A percentile compares a stretch with the other conserved stretches of the same genome.
Conservation (phyloP, 37 sponge, comb jelly and placozoan genomes). For the Crambe crambe region DNA sequence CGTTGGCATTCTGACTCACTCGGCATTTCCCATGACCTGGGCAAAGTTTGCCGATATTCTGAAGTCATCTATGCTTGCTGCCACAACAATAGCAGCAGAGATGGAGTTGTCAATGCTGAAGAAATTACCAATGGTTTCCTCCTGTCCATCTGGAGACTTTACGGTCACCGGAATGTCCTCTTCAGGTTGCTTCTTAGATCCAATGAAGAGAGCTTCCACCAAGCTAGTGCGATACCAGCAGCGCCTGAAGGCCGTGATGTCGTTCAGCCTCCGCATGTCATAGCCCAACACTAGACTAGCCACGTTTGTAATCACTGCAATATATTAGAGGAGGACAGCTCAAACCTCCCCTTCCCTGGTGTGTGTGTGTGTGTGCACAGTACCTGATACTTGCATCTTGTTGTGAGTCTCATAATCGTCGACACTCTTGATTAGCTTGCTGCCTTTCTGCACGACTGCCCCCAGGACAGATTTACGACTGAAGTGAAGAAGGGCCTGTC, state of each 20-base stretch:
- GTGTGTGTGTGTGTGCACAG: no score
- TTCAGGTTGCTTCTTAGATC: conserved; percentile 44
- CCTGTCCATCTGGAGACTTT: not conserved
- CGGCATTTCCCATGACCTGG: conserved; percentile 83
- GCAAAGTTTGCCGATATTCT: conserved; percentile 71
- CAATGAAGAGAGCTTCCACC: conserved; percentile 74
- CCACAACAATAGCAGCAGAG: conserved; percentile 62
- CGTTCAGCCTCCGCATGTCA: conserved; percentile 84
- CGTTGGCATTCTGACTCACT: conserved; percentile 44
- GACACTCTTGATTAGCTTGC: not conserved
- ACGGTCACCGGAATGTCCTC: not conserved
- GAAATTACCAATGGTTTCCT: not conserved
- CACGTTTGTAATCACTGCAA: conserved; percentile 41
- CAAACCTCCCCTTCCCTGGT: no score
- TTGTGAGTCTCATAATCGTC: conserved; percentile 23
- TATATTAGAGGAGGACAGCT: not conserved
- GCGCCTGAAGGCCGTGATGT: conserved; percentile 82
- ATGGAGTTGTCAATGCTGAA: conserved; percentile 23
- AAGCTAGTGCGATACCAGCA: conserved; percentile 85
- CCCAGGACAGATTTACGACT: conserved; percentile 29
- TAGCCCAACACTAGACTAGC: conserved; percentile 75
- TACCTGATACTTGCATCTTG: conserved; percentile 68
- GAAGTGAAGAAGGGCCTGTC: conserved; percentile 71
- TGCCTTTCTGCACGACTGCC: not conserved
- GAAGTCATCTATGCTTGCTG: conserved; percentile 65